These are phyloP conservation scores for Ichneumoninae sp. DNA, from an alignment of 2,888 invertebrate species.

Conservation along the genomic window DNA sequence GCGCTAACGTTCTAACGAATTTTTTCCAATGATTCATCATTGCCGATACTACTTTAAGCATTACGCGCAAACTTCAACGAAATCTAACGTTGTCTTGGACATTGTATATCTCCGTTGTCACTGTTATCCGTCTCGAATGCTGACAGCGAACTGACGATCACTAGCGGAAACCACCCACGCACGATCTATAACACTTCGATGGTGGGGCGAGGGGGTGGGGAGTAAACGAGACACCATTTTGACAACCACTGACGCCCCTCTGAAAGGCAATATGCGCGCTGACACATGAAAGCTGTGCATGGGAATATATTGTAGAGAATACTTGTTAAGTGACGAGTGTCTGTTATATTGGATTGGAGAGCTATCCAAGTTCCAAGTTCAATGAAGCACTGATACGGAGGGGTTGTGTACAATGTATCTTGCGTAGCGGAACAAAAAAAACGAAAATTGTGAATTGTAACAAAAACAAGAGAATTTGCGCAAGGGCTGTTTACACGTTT, in stretches of 20 bases:
- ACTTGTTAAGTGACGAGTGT: not conserved
- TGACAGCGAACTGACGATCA: not conserved
- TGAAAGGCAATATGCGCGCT: constrained; percentile 2
- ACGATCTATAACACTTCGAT: constrained; percentile 12
- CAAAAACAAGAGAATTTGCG: not conserved
- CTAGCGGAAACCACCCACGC: constrained; percentile 9
- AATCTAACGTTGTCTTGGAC: constrained; percentile 10
- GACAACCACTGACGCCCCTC: constrained; percentile 40
- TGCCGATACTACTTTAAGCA: constrained; percentile 39
- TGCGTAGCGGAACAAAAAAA: not conserved
- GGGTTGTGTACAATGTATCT: not conserved
- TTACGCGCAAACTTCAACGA: constrained; percentile 12
- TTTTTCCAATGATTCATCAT: constrained; percentile 40
- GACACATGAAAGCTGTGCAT: not conserved
- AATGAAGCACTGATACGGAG: not conserved
- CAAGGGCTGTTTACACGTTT: not conserved
- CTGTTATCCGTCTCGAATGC: not conserved
- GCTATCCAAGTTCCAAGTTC: not conserved
- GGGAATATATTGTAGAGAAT: not conserved
- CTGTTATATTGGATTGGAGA: not conserved
- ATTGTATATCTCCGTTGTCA: not conserved
- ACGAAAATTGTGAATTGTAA: not conserved
- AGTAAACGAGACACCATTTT: constrained; percentile 6
- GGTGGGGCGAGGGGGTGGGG: not conserved
- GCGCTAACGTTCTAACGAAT: constrained; percentile 14